Base-by-base conservation (phyloP, 2,888 invertebrate genomes). In the Drosophila cyrtoloma region DNA sequence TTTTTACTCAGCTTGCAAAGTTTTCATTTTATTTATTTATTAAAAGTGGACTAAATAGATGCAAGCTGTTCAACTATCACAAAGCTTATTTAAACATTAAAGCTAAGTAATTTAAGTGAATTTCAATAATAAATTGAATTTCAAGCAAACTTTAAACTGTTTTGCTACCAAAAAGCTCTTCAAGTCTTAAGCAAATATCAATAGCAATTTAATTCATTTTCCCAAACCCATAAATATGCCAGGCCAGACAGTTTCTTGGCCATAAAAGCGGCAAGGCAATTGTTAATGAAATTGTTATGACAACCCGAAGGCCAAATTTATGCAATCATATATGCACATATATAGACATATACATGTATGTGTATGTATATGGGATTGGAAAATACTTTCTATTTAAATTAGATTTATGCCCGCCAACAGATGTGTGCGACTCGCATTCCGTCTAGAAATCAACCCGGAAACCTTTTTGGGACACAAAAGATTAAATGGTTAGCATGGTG, bases 271-370 rank as follows among this genome's bases (percentile, higher is more conserved):
- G 47, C 37, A 55, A 28, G 50, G 66, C 72, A 64, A 83, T 85
- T 80, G 83, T 71, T 84, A 84, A 84, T 84, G 75, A 83, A 88
- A 86, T 81, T 81, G 86, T 86, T 86, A 88, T 89, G 89, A 86
- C 89, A 86, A 59, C 71, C 72, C 75, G 55, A 64, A 62, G 63
- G 22, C 32, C 50, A 50, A 68, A 65, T 79, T 63, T 63, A 50
- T 56, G 57, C 52, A 58, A 5, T 22, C 32, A 50, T 32, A 61
- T 57, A 66, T 58, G 37, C 50, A 50, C 50, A 37, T 39, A 55
- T 28, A 42, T 22, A 39, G 22, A 6, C 22, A 35, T 10, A 57
- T 33, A 26, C 28, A 19, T 35, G 14, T 12, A 32, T 26, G 58
- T 22, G 59, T 71, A 60, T 22, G 59, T 71, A 51, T 66, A 53